Base-by-base conservation (phyloP, 2,888 invertebrate genomes). In the Hydrotaea diabolus region DNA sequence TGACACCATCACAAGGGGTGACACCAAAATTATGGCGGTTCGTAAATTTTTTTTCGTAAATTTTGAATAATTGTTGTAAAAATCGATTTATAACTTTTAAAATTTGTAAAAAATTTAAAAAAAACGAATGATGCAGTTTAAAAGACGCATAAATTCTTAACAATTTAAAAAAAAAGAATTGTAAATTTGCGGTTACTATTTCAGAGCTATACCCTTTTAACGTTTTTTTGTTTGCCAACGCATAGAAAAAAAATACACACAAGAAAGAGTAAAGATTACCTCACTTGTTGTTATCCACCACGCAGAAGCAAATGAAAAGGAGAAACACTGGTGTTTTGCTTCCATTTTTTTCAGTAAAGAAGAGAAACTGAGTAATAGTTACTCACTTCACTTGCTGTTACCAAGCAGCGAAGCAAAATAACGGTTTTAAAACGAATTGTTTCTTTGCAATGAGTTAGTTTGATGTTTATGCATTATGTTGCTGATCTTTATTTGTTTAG, bases 401-500 rank as follows among this genome's bases (percentile, higher is more conserved):
- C 13, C 59, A 23, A 59, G 59, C 59, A 59, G 59, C 59, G 59
- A 23, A 23, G 31, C 59, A 59, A 59, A 59, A 59, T 57, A 57
- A 57, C 55, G 17, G 55, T 57, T 57, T 57, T 57, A 17, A 57
- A 57, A 57, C 55, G 21, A 59, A 59, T 59, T 59, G 59, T 59
- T 59, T 23, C 31, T 59, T 59, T 59, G 59, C 59, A 59, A 59
- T 59, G 53, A 53, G 53, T 53, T 57, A 57, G 55, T 57, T 57
- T 57, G 55, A 57, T 57, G 55, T 57, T 57, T 57, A 57, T 57
- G 55, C 55, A 19, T 57, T 57, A 57, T 59, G 59, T 8, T 59
- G n/a, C n/a, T n/a, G 59, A 59, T 59, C 31, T 59, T 59, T 59
- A 59, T 21, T 59, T 59, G 59, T 26, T 59, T 59, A 59, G 59